Percentiles rank a stretch among this genome's conserved stretches.
Conservation (phyloP, 2,797 vertebrate genomes). For the Aldrovandia affinis region DNA sequence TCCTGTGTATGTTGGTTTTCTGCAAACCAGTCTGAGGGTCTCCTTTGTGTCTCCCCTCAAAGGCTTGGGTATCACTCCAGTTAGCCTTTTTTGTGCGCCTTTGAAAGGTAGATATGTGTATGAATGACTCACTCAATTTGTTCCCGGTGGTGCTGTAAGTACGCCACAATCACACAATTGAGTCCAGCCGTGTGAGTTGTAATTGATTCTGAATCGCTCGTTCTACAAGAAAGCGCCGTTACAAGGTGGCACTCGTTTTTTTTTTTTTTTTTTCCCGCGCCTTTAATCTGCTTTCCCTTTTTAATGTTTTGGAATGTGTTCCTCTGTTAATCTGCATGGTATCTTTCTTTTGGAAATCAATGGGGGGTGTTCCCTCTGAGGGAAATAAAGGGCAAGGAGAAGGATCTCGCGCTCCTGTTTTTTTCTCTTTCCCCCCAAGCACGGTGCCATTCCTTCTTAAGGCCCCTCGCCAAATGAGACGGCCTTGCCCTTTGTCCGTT, state of each 20-base stretch:
- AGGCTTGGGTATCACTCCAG: constrained; percentile 76
- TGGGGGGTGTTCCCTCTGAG: constrained; percentile 82
- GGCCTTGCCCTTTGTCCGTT: constrained; percentile 93
- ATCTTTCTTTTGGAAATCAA: constrained; percentile 99
- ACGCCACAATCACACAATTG: constrained; percentile 83
- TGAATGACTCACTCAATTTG: constrained; percentile 80
- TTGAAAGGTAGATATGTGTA: constrained; percentile 80
- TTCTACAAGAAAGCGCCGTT: constrained; percentile 83
- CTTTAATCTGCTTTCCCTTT: constrained; percentile 94
- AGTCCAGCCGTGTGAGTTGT: constrained; percentile 84
- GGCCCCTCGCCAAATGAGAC: constrained; percentile 89
- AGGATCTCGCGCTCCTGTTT: constrained; percentile 80
- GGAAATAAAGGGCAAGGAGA: constrained; percentile 67
- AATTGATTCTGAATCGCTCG: constrained; percentile 90
- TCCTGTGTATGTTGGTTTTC: constrained; percentile 59
- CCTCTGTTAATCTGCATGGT: constrained; percentile 90
- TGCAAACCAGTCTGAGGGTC: constrained; percentile 58
- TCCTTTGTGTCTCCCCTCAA: constrained; percentile 67
- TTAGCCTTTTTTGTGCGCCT: constrained; percentile 72
- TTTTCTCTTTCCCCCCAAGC: constrained; percentile 84
- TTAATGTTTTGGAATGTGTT: constrained; percentile 91
- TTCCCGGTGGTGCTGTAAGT: constrained; percentile 73
- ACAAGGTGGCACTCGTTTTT: constrained; percentile 88
- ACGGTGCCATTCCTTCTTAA: constrained; percentile 92
- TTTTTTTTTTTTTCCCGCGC: no score